Evolutionary conservation across 2,888 invertebrate genomes (phyloP).

Genomic region (Phengaris arion): DNA sequence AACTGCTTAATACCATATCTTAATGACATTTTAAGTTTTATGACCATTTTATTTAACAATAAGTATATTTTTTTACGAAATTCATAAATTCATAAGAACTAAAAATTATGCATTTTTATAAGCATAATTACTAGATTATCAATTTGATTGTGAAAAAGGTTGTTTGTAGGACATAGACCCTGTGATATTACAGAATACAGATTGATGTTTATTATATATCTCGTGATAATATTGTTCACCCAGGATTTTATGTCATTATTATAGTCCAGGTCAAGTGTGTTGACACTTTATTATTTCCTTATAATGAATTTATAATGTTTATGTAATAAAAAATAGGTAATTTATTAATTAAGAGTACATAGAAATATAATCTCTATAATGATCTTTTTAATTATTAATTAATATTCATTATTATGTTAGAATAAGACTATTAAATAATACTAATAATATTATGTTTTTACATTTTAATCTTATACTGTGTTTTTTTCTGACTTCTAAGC

Average conservation of each 20-base stretch:
- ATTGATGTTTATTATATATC: background rate
- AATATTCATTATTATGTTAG: background rate
- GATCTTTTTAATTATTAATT: background rate
- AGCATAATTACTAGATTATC: no score
- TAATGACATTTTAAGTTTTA: background rate
- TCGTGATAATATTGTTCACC: background rate
- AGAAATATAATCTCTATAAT: background rate
- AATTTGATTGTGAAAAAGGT: background rate
- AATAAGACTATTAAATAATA: conserved; percentile 1
- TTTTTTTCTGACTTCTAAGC: background rate
- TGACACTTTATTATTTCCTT: conserved; percentile 6
- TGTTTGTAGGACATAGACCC: background rate
- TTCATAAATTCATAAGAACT: no score
- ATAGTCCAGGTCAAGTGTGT: conserved; percentile 10
- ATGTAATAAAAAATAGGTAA: background rate
- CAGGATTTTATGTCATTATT: conserved; percentile 14
- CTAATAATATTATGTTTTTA: background rate
- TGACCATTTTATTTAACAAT: background rate
- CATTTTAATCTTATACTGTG: background rate
- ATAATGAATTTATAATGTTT: background rate
- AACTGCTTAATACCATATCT: background rate
- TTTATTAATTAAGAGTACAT: background rate
- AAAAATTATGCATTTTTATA: no score
- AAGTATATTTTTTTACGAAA: no score
- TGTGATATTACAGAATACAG: background rate